Evolutionary conservation across 2,113 vertebrate species (phyloP).

Genomic region (Vulpes lagopus): DNA sequence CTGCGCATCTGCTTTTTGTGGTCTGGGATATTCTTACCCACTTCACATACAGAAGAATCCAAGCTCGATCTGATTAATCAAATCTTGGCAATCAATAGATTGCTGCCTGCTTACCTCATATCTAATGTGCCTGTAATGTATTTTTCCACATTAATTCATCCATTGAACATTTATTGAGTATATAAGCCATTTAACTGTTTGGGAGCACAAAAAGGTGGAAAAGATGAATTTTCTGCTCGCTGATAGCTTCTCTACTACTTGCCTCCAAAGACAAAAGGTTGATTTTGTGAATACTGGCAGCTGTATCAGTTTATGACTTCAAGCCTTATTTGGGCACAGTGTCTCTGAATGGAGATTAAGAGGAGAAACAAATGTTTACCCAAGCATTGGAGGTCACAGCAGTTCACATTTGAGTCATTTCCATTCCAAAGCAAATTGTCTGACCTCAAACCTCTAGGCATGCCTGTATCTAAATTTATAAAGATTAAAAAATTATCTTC

Average conservation of each 20-base stretch:
- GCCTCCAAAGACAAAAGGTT: neutral
- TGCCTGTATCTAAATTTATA: neutral
- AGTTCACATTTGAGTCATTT: neutral
- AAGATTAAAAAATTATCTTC: neutral
- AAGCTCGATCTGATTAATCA: conserved; percentile 17
- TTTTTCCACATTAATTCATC: neutral
- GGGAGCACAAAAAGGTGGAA: neutral
- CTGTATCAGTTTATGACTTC: neutral
- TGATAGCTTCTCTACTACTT: neutral
- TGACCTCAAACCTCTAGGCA: neutral
- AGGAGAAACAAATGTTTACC: neutral
- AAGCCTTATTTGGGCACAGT: neutral
- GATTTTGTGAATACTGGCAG: neutral
- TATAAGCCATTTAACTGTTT: neutral
- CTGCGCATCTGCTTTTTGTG: neutral
- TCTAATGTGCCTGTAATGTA: neutral
- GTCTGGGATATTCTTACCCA: neutral
- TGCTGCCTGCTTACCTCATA: neutral
- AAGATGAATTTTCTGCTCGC: conserved; percentile 26
- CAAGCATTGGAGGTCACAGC: neutral
- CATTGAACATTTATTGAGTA: neutral
- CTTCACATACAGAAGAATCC: neutral
- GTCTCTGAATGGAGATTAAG: neutral
- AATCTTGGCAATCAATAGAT: neutral
- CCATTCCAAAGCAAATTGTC: neutral